Conservation (phyloP, 2,888 invertebrate species). For the Thecocarcelia acutangulata region DNA sequence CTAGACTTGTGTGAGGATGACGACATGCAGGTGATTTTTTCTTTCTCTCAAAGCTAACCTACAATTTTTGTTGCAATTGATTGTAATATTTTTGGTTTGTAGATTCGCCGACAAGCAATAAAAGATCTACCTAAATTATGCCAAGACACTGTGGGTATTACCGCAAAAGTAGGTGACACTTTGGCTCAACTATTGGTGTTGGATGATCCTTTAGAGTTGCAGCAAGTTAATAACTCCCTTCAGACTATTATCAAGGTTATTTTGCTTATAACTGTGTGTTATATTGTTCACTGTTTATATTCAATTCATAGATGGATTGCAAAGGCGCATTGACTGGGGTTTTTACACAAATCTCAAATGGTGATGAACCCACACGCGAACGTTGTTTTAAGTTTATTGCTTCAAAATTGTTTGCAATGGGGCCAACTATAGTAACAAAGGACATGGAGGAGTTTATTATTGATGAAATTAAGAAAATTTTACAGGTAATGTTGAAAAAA, state of each 20-base stretch:
- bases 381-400: slow-evolving; percentile 93
- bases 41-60: slow-evolving; percentile 33
- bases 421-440: slow-evolving; percentile 89
- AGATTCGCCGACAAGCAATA: slow-evolving; percentile 97
- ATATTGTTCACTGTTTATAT: too few relatives aligned
- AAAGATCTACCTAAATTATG: slow-evolving; percentile 94
- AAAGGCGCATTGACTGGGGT: slow-evolving; percentile 86
- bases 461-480: slow-evolving; percentile 91
- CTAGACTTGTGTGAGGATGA: slow-evolving; percentile 98
- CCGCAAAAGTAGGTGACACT: slow-evolving; percentile 94
- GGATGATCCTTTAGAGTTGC: slow-evolving; percentile 91
- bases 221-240: slow-evolving; percentile 91
- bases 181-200: slow-evolving; percentile 94
- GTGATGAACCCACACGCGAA: slow-evolving; percentile 90
- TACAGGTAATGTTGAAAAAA: slow-evolving; percentile 84
- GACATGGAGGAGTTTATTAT: slow-evolving; percentile 93
- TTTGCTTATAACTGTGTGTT: background rate
- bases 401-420: slow-evolving; percentile 90
- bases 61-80: background rate
- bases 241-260: slow-evolving; percentile 83
- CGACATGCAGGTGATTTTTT: slow-evolving; percentile 88
- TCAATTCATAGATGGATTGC: slow-evolving; percentile 75
- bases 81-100: background rate
- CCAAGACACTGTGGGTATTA: slow-evolving; percentile 91
- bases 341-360: slow-evolving; percentile 86